These are phyloP conservation scores for Brachyalestes nurse DNA, from an alignment of 2,797 vertebrate species.

Conservation along the genomic window DNA sequence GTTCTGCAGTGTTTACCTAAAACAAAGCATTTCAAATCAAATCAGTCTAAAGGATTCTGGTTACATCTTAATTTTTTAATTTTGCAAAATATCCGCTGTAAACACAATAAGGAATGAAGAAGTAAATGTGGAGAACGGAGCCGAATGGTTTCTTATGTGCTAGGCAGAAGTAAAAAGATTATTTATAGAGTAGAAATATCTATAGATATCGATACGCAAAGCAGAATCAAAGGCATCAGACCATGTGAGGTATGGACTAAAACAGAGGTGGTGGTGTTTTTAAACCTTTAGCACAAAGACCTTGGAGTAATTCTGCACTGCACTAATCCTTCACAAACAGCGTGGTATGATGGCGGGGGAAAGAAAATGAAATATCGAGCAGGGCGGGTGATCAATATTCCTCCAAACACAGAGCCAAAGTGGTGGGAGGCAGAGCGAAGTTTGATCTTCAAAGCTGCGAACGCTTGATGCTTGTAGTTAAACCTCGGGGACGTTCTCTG, in stretches of 20 bases:
- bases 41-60: too few species aligned
- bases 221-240: background rate
- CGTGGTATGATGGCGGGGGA: constrained; percentile 49
- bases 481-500: constrained; percentile 23
- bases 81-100: too few species aligned
- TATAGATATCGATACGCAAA: too few species aligned
- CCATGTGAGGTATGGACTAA: background rate
- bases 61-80: too few species aligned
- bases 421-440: constrained; percentile 21
- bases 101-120: too few species aligned
- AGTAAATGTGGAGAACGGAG: too few species aligned
- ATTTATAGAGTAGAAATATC: too few species aligned
- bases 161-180: too few species aligned
- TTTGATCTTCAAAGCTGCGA: constrained; percentile 43
- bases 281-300: constrained; percentile 17
- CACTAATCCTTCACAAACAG: constrained; percentile 20
- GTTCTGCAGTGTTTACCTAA: too few species aligned
- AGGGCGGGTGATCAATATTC: constrained; percentile 38
- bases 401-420: constrained; percentile 34
- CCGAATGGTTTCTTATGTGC: too few species aligned
- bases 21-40: too few species aligned
- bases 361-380: constrained; percentile 39
- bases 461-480: constrained; percentile 38
- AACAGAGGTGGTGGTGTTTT: background rate
- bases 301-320: background rate